A percentile compares a stretch with the other conserved stretches of the same genome.
These are phyloP conservation scores for Athetis lepigone DNA, from an alignment of 2,888 invertebrate species.

Conservation along the genomic window DNA sequence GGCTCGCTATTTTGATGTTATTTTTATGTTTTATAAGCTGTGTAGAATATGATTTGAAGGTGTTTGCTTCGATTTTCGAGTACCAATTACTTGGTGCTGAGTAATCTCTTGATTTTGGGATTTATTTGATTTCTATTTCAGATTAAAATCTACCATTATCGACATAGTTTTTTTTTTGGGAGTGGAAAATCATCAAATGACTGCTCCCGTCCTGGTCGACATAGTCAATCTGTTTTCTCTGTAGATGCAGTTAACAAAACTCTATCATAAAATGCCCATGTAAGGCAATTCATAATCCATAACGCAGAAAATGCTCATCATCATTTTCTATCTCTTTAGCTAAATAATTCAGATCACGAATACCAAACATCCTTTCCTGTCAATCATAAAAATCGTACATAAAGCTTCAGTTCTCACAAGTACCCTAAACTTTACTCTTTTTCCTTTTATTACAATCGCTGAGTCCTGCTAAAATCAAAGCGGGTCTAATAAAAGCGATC, in stretches of 20 bases:
- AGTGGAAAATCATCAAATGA: too few relatives aligned
- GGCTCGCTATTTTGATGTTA: conserved; percentile 28
- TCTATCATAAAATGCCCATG: background rate
- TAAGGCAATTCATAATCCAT: background rate
- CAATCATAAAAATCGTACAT: conserved; percentile 26
- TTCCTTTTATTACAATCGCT: conserved; percentile 36
- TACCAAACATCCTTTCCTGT: conserved; percentile 21
- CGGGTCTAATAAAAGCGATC: conserved; percentile 48
- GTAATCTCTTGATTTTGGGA: conserved; percentile 9
- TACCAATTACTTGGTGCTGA: conserved; percentile 13
- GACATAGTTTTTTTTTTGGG: too few relatives aligned
- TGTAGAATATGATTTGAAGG: conserved; percentile 18
- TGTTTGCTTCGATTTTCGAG: conserved; percentile 32
- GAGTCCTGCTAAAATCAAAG: conserved; percentile 42
- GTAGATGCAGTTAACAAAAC: background rate
- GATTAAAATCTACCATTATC: too few relatives aligned
- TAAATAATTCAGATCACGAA: background rate
- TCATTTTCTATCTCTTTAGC: background rate
- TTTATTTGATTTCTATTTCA: too few relatives aligned
- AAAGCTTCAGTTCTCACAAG: conserved; percentile 20
- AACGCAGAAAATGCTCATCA: background rate
- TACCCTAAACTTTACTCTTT: conserved; percentile 14
- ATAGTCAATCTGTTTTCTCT: too few relatives aligned
- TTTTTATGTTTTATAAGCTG: conserved; percentile 40
- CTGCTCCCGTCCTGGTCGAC: too few relatives aligned